These are phyloP conservation scores for Indicator indicator DNA, from an alignment of 2,113 vertebrate genomes.

Conservation along the genomic window DNA sequence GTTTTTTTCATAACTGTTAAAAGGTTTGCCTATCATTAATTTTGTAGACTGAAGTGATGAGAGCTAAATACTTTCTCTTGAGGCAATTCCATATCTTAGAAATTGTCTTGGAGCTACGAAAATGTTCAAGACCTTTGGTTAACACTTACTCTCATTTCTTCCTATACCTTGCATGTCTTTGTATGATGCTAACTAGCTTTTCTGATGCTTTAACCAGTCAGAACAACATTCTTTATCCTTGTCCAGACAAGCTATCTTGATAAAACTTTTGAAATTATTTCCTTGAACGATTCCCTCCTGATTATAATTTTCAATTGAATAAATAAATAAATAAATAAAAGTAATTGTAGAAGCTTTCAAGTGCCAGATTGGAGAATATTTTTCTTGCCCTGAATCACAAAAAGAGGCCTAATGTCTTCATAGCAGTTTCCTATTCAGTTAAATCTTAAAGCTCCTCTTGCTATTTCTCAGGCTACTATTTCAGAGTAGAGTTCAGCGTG, in stretches of 20 bases:
- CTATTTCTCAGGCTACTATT: neutral
- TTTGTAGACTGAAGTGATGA: neutral
- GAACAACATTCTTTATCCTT: neutral
- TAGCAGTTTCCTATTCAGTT: neutral
- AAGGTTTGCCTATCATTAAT: neutral
- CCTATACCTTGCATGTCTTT: accelerated
- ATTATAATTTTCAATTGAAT: neutral
- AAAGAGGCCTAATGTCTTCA: neutral
- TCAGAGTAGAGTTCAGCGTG: neutral
- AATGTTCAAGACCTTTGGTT: neutral
- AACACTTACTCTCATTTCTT: neutral
- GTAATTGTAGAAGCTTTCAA: neutral
- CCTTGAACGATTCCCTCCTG: neutral
- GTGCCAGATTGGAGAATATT: neutral
- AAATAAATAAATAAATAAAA: neutral
- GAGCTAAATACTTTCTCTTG: neutral
- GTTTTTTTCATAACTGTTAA: neutral
- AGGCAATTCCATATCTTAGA: neutral
- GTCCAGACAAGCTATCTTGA: neutral
- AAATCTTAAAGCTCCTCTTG: neutral
- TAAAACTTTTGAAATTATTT: neutral
- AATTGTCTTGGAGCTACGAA: neutral
- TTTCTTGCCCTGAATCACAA: accelerated
- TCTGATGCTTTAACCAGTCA: neutral
- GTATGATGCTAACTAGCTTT: neutral